Conservation (phyloP, 1,140 invertebrate genomes). For the Thrips palmi region DNA sequence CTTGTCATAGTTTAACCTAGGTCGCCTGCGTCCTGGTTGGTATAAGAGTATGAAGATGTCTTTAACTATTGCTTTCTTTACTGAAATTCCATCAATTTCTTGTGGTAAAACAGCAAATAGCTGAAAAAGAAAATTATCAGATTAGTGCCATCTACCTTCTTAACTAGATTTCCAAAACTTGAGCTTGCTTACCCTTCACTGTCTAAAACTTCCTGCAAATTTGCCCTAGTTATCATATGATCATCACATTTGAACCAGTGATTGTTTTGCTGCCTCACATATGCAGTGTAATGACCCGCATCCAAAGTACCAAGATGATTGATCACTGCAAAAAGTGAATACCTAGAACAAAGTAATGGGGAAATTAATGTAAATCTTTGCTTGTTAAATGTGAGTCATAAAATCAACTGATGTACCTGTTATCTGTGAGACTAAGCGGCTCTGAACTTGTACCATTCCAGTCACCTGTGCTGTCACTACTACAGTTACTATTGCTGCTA, state of each 20-base stretch:
- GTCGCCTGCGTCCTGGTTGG: too few species aligned
- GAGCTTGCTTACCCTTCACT: conserved; percentile 70
- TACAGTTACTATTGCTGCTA: conserved; percentile 26
- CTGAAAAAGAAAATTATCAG: conserved; percentile 32
- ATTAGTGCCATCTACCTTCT: not conserved
- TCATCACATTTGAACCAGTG: conserved; percentile 97
- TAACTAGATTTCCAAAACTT: not conserved
- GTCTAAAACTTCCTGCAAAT: conserved; percentile 71
- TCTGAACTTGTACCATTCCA: conserved; percentile 20
- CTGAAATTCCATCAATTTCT: conserved; percentile 71
- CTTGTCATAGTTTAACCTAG: too few species aligned
- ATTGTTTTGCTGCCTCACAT: conserved; percentile 74
- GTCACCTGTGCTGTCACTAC: conserved; percentile 22
- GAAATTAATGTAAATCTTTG: too few species aligned
- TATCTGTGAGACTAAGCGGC: conserved; percentile 10
- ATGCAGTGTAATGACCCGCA: conserved; percentile 90
- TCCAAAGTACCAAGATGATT: conserved; percentile 80
- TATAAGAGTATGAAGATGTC: too few species aligned
- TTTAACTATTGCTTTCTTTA: conserved; percentile 16
- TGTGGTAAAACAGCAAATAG: conserved; percentile 85
- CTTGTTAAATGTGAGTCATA: too few species aligned
- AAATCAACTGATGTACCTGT: conserved; percentile 9
- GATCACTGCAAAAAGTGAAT: conserved; percentile 90
- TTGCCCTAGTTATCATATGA: conserved; percentile 74
- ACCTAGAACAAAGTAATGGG: conserved; percentile 26